Percentiles rank a stretch among this genome's conserved stretches.
phyloP scores from a whole-genome alignment of 2,797 vertebrate genomes.

The Gadopsis marmoratus region DNA sequence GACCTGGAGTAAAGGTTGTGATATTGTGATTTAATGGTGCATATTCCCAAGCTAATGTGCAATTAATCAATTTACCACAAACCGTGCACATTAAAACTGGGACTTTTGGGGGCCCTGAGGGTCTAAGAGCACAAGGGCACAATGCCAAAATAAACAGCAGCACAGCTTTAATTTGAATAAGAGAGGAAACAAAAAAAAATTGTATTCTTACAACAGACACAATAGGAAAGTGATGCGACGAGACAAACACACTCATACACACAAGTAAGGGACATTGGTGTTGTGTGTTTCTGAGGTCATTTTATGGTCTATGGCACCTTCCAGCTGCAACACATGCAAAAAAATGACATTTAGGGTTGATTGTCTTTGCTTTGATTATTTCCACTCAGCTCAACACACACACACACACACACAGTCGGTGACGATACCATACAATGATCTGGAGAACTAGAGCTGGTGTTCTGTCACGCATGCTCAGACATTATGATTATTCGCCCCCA shows the following conservation, averaged over 20 bases:
- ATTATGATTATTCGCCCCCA: slow-evolving; percentile 35
- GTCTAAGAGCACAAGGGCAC: not conserved
- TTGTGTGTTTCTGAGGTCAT: not conserved
- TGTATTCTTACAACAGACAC: not conserved
- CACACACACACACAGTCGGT: slow-evolving; percentile 22
- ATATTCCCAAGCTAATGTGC: not conserved
- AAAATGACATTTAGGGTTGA: not conserved
- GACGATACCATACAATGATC: slow-evolving; percentile 32
- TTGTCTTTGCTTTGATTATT: not conserved
- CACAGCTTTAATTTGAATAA: not conserved
- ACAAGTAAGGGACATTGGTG: not conserved
- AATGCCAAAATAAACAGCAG: not conserved
- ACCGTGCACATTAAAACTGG: not conserved
- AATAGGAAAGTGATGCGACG: not conserved
- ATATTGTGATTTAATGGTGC: not conserved
- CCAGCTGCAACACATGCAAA: not conserved
- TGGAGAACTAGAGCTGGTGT: slow-evolving; percentile 17
- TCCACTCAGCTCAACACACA: not conserved
- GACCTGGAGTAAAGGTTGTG: too few species aligned
- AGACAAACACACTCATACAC: not conserved
- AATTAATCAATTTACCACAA: not conserved
- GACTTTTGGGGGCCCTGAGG: not conserved
- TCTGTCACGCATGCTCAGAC: slow-evolving; percentile 77
- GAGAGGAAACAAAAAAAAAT: not conserved
- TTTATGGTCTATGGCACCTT: not conserved